Evolutionary conservation across 2,113 vertebrate species (phyloP), one percentile per base, ranked within the genome.

Genomic region (Anoura caudifer): DNA sequence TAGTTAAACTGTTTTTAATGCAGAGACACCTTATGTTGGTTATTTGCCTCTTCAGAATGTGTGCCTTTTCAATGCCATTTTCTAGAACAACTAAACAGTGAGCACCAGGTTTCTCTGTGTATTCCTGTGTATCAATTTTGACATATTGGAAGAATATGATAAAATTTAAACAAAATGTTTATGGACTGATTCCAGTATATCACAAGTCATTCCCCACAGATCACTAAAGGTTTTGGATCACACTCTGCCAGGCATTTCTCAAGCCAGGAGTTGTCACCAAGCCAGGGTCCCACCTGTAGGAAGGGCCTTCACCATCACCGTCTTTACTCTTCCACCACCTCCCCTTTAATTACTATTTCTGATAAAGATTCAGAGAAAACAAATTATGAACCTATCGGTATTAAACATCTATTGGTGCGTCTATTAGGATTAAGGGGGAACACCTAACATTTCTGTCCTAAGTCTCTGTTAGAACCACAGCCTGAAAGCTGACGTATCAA

Each of bases 201-300:
- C 17, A 75, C 33, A 36, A 73, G 24, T 75, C 17, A 38, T 2
- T 54, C 5, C 33, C 20, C 20, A 43, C 14, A 54, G 31, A 79
- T 52, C 28, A 14, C 4, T 52, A 22, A 73, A 75, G 6, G n/a
- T 81, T 88, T 82, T 47, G 63, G 31, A 63, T 2, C 6, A 54
- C 0, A 22, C 24, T 28, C 93, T 38, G 1, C 28, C 19, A 52
- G 63, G 9, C 19, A 72, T 76, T 24, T 94, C 47, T 80, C 50
- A 82, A n/a, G 6, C 24, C 67, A 12, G 38, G 59, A 28, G n/a
- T 22, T n/a, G 20, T 47, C 8, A 9, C n/a, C 33, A 89, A 9
- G 9, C 4, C 6, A 2, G 4, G 16, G 13, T 36, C 19, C 20
- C 33, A 59, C 45, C 0, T 0, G 0, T 59, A 69, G 6, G 41